Conservation (phyloP, 1,140 invertebrate genomes). For the Elysia chlorotica region DNA sequence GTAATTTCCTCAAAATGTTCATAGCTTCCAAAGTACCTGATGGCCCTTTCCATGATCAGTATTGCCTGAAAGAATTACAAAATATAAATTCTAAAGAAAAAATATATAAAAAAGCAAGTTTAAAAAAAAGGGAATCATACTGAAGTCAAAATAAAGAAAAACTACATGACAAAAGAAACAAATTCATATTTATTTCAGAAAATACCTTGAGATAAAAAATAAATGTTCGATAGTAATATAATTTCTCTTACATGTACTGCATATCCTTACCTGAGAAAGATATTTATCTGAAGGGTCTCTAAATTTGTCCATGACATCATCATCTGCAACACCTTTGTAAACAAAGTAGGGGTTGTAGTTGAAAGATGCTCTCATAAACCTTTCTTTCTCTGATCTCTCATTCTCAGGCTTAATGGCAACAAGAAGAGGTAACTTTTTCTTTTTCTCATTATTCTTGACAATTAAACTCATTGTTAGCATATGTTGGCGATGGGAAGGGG, state of each 20-base stretch:
- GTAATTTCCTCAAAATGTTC: slow-evolving; percentile 54
- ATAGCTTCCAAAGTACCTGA: slow-evolving; percentile 49
- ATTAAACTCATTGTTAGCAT: not conserved
- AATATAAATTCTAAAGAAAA: not conserved
- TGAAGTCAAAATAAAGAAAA: not conserved
- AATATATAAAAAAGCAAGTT: not conserved
- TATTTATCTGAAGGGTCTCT: slow-evolving; percentile 42
- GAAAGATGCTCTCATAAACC: slow-evolving; percentile 42
- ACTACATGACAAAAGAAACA: too few relatives aligned
- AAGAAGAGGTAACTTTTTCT: slow-evolving; percentile 39
- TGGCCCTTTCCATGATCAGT: slow-evolving; percentile 47
- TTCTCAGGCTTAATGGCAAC: slow-evolving; percentile 48
- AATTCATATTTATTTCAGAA: too few relatives aligned
- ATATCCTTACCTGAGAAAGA: slow-evolving; percentile 36
- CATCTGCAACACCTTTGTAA: slow-evolving; percentile 36
- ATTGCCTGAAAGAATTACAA: slow-evolving; percentile 37
- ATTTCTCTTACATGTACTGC: too few relatives aligned
- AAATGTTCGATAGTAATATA: too few relatives aligned
- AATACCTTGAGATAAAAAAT: too few relatives aligned
- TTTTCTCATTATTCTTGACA: not conserved
- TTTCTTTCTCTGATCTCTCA: slow-evolving; percentile 40
- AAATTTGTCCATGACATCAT: slow-evolving; percentile 33
- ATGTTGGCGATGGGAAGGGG: not conserved
- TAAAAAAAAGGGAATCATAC: not conserved
- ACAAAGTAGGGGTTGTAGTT: slow-evolving; percentile 47